These are phyloP conservation scores for Squalus acanthias DNA, from an alignment of 2,797 vertebrate species.

Conservation along the genomic window DNA sequence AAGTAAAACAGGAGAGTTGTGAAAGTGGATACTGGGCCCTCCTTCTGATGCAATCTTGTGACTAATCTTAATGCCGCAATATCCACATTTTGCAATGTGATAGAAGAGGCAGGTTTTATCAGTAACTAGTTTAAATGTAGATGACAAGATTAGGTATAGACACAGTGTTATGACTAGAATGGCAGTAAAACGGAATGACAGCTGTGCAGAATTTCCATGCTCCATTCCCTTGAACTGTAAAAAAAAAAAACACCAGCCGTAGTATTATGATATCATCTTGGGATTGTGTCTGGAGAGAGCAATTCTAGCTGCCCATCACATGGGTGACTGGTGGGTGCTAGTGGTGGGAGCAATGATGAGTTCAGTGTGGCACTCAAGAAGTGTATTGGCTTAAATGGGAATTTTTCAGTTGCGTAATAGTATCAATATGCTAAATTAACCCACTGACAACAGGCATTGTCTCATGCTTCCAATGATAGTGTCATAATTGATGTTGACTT, in stretches of 20 bases:
- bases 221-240: too few relatives aligned
- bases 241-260: background rate
- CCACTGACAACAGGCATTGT: background rate
- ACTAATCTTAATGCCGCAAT: background rate
- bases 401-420: background rate
- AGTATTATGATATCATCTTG: background rate
- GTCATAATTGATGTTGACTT: conserved; percentile 6
- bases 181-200: background rate
- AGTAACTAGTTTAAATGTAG: background rate
- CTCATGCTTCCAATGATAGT: background rate
- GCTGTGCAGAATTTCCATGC: background rate
- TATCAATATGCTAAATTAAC: background rate
- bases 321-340: background rate
- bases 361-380: background rate
- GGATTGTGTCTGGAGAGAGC: background rate
- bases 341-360: background rate
- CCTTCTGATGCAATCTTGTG: background rate
- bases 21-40: background rate
- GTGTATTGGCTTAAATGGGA: background rate
- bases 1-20: background rate
- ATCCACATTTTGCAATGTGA: background rate
- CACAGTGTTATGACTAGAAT: background rate
- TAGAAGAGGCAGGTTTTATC: background rate
- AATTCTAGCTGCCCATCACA: background rate
- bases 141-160: background rate